These are phyloP conservation scores for Spodoptera frugiperda DNA, from an alignment of 1,140 invertebrate genomes.

Conservation along the genomic window DNA sequence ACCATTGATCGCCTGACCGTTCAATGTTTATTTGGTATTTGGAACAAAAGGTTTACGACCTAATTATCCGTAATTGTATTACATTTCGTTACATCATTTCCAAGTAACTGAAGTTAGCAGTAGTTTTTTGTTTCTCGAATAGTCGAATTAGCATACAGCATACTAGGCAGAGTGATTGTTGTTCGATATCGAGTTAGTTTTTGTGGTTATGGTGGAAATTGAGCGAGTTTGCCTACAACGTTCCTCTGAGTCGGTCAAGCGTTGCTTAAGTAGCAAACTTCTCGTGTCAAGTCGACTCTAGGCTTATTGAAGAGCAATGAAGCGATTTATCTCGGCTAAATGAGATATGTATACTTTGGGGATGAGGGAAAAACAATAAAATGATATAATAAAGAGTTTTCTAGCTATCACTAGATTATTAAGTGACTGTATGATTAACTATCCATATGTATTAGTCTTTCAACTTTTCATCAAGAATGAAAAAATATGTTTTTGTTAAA, in stretches of 20 bases:
- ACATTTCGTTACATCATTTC: constrained; percentile 17
- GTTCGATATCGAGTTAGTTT: background rate
- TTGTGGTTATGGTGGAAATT: background rate
- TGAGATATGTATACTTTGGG: background rate
- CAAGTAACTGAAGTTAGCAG: background rate
- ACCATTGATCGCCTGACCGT: constrained; percentile 23
- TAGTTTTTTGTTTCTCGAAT: too few species aligned
- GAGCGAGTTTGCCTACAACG: background rate
- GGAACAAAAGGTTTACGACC: constrained; percentile 28
- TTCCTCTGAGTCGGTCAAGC: constrained; percentile 14
- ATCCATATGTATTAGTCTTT: too few species aligned
- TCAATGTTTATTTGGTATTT: constrained; percentile 23
- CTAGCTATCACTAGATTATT: too few species aligned
- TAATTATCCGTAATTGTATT: constrained; percentile 22
- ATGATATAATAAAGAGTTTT: background rate
- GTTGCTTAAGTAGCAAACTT: background rate
- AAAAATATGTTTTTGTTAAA: too few species aligned
- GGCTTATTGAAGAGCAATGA: background rate
- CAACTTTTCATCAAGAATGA: too few species aligned
- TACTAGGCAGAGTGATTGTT: constrained; percentile 4
- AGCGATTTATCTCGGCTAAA: background rate
- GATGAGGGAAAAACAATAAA: background rate
- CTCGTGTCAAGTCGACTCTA: background rate
- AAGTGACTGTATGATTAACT: too few species aligned
- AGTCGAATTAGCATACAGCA: background rate